These are phyloP conservation scores for Lepidotrigona ventralis DNA, from an alignment of 1,140 invertebrate genomes.

Conservation along the genomic window DNA sequence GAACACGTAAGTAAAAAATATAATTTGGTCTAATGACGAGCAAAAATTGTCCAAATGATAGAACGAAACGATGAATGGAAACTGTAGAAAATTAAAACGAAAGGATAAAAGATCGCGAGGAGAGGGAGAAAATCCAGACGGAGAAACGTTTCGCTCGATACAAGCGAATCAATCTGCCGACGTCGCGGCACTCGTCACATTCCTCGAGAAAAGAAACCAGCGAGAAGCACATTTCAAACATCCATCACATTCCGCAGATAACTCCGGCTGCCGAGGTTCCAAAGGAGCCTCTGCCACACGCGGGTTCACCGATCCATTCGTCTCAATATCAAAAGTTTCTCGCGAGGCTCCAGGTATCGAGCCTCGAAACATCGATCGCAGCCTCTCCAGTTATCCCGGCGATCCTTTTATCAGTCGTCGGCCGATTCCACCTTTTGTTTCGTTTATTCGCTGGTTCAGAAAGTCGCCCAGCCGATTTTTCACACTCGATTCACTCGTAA, in stretches of 20 bases:
- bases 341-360: neutral
- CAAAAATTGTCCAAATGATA: no score
- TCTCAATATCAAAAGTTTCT: conserved; percentile 12
- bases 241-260: neutral
- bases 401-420: neutral
- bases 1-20: no score
- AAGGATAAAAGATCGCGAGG: no score
- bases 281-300: neutral
- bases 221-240: neutral
- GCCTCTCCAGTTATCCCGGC: neutral
- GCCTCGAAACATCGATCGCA: neutral
- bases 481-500: neutral
- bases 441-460: neutral
- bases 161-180: no score
- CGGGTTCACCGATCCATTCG: neutral
- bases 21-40: no score
- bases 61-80: no score
- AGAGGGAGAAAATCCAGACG: no score
- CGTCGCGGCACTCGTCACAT: no score
- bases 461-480: neutral
- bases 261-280: neutral
- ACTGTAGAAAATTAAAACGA: no score
- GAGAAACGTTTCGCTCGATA: no score
- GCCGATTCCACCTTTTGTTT: neutral
- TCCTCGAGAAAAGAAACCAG: neutral